Evolutionary conservation across 1,140 invertebrate genomes (phyloP), one percentile per base, ranked within the genome.

Genomic region (Anthonomus grandis): DNA sequence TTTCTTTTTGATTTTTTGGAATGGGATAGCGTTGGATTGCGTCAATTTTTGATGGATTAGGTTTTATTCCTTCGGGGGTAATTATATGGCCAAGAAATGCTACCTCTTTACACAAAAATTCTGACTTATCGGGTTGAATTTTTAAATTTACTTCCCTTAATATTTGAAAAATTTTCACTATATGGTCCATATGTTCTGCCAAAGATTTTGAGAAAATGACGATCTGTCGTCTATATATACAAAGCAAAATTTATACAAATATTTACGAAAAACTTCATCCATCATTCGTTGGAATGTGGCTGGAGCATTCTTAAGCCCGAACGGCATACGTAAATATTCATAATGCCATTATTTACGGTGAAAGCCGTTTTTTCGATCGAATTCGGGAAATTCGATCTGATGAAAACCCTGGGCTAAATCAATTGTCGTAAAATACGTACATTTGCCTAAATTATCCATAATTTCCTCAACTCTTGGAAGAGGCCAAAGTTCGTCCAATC

Each of bases 391-490:
- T 39, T 68, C 59, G 5, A 82, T 71, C 66, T 84, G 71, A 48
- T 74, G 68, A 48, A 76, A 80, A 0, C 75, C 79, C 17, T 65
- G 71, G 0, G 66, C 65, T 10, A 80, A 49, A 64, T 83, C 80
- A 1, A 82, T 53, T 1, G 72, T 73, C 2, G 70, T 66, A 59
- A 81, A 82, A 59, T 74, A 78, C 41, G 66, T 69, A 27, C 68
- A 65, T 13, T 72, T 72, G 3, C 71, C 71, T n/a, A 82, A 46
- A 24, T 71, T 67, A 58, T 81, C 74, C 45, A 76, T 48, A 18
- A 74, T 74, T 13, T 80, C 76, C 3, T 71, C 67, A 10, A 82
- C 80, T 10, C 74, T 58, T 9, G 80, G 80, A 2, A 83, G 51
- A 1, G 81, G 81, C 64, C 75, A 83, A 31, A 57, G 65, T 62